Evolutionary conservation across 2,797 vertebrate genomes (phyloP).

Genomic region (Trematomus bernacchii): DNA sequence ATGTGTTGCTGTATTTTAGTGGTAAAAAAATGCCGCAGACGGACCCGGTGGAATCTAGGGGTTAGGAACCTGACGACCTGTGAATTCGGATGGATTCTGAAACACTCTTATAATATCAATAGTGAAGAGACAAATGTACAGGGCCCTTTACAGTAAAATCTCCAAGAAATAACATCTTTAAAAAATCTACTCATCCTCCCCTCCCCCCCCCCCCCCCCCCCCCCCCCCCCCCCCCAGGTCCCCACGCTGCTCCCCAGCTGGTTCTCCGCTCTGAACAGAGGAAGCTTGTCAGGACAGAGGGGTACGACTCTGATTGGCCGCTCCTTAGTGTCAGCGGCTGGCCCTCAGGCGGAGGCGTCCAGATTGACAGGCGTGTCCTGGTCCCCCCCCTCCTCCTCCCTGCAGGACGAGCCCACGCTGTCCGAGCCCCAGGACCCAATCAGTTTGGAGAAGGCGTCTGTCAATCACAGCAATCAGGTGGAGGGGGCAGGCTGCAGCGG

Average conservation of each 20-base stretch:
- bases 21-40: too few relatives aligned
- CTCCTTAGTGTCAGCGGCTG: conserved; percentile 60
- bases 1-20: too few relatives aligned
- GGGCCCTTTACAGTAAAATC: neutral
- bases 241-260: conserved; percentile 82
- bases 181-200: neutral
- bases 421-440: conserved; percentile 93
- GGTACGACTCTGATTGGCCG: conserved; percentile 74
- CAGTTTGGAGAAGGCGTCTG: conserved; percentile 92
- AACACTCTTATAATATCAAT: too few relatives aligned
- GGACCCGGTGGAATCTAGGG: too few relatives aligned
- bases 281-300: conserved; percentile 67
- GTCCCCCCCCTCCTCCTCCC: conserved; percentile 82
- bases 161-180: neutral
- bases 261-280: conserved; percentile 76
- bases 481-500: conserved; percentile 39
- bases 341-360: conserved; percentile 73
- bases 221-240: conserved; percentile 66
- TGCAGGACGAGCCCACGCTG: conserved; percentile 91
- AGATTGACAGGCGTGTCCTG: conserved; percentile 82
- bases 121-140: neutral
- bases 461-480: conserved; percentile 90
- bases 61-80: neutral
- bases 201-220: conserved; percentile 12
- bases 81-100: neutral